Evolutionary conservation across 2,113 vertebrate genomes (phyloP).

Genomic region (Esox niger): DNA sequence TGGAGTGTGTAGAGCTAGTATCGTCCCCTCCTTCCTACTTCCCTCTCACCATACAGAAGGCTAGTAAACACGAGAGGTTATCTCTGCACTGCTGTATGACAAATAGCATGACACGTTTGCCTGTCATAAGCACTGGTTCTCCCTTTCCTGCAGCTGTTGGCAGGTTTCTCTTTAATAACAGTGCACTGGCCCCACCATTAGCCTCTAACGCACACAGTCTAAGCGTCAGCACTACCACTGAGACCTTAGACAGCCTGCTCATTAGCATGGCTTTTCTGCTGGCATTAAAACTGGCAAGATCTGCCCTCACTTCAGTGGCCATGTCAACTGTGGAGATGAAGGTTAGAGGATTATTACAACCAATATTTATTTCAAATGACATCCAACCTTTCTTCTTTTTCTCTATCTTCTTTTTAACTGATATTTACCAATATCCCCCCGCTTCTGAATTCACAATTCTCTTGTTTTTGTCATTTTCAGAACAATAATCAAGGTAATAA

Average conservation of each 20-base stretch:
- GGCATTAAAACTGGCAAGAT: constrained; percentile 11
- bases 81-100: constrained; percentile 40
- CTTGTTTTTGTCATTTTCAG: too few relatives aligned
- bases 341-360: too few relatives aligned
- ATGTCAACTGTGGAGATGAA: neutral
- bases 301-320: constrained; percentile 22
- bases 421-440: too few relatives aligned
- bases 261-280: constrained; percentile 15
- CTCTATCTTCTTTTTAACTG: too few relatives aligned
- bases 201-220: neutral
- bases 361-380: too few relatives aligned
- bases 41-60: constrained; percentile 25
- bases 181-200: constrained; percentile 14
- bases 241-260: neutral
- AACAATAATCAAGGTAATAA: too few relatives aligned
- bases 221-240: neutral
- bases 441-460: too few relatives aligned
- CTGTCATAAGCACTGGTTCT: constrained; percentile 33
- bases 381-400: too few relatives aligned
- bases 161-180: constrained; percentile 19
- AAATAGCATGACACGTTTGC: constrained; percentile 45
- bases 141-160: constrained; percentile 15
- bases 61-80: constrained; percentile 53
- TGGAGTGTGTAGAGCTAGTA: constrained; percentile 1
- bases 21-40: constrained; percentile 13